Evolutionary conservation across 2,113 vertebrate genomes (phyloP).

Genomic region (Oreocharis arfaki): DNA sequence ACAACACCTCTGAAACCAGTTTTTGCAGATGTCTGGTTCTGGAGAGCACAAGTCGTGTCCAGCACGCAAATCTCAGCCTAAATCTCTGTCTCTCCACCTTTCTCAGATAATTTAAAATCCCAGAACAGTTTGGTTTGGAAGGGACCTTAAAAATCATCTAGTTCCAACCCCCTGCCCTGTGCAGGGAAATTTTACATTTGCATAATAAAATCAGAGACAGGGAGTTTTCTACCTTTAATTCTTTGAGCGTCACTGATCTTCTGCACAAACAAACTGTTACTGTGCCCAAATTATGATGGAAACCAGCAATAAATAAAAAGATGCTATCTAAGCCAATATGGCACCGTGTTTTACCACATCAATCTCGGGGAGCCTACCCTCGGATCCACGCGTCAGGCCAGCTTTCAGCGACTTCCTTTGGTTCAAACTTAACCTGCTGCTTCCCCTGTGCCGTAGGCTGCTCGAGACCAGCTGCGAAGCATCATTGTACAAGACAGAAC

Average conservation of each 20-base stretch:
- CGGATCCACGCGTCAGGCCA: neutral
- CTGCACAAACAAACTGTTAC: neutral
- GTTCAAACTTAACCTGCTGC: conserved; percentile 26
- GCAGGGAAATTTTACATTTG: neutral
- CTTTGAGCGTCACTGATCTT: neutral
- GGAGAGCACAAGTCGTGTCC: neutral
- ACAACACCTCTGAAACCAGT: rapidly evolving
- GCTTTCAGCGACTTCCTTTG: neutral
- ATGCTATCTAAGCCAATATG: neutral
- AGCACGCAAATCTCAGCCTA: neutral
- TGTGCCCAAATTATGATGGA: neutral
- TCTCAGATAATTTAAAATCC: neutral
- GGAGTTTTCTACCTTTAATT: neutral
- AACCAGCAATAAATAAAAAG: neutral
- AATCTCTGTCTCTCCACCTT: neutral
- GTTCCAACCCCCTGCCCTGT: neutral
- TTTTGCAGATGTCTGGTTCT: neutral
- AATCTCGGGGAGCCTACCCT: neutral
- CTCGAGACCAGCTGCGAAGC: conserved; percentile 25
- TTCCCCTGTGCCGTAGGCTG: conserved; percentile 13
- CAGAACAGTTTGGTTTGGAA: neutral
- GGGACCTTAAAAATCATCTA: neutral
- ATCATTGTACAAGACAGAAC: conserved; percentile 6
- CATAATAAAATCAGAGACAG: neutral
- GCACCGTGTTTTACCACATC: neutral